Evolutionary conservation across 2,888 invertebrate species (phyloP).

Genomic region (Dicyrtomina minuta): DNA sequence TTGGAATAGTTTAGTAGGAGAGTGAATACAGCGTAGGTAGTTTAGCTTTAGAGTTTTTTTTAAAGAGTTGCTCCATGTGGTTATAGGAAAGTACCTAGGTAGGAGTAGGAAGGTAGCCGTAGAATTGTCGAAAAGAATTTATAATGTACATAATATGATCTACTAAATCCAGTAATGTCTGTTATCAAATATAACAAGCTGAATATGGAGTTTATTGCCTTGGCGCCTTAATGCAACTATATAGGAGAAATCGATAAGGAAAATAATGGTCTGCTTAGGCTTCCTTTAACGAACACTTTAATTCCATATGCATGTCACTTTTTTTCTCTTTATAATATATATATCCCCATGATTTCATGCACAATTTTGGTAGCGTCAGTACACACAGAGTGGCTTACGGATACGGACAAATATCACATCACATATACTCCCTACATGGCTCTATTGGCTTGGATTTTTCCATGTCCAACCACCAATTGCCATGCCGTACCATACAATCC

Average conservation of each 20-base stretch:
- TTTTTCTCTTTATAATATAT: neutral
- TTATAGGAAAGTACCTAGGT: neutral
- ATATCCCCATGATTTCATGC: neutral
- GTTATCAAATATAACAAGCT: constrained; percentile 32
- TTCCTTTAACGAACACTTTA: constrained; percentile 22
- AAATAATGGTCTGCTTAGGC: constrained; percentile 30
- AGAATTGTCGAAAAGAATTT: neutral
- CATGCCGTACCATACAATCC: no score
- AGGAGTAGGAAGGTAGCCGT: neutral
- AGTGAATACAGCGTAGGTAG: no score
- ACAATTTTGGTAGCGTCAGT: no score
- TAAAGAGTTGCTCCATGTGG: no score
- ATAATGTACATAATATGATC: neutral
- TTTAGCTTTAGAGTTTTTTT: neutral
- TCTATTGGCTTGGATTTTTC: no score
- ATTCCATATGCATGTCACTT: constrained; percentile 16
- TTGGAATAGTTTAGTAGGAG: neutral
- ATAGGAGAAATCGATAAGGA: constrained; percentile 26
- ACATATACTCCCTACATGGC: no score
- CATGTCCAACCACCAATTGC: no score
- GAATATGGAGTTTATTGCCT: constrained; percentile 15
- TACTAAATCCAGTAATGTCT: constrained; percentile 22
- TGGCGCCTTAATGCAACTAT: constrained; percentile 4
- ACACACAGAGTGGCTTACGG: no score
- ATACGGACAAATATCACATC: no score